These are phyloP conservation scores for Platyrinchus mystaceus DNA, from an alignment of 2,797 vertebrate species.

Conservation along the genomic window DNA sequence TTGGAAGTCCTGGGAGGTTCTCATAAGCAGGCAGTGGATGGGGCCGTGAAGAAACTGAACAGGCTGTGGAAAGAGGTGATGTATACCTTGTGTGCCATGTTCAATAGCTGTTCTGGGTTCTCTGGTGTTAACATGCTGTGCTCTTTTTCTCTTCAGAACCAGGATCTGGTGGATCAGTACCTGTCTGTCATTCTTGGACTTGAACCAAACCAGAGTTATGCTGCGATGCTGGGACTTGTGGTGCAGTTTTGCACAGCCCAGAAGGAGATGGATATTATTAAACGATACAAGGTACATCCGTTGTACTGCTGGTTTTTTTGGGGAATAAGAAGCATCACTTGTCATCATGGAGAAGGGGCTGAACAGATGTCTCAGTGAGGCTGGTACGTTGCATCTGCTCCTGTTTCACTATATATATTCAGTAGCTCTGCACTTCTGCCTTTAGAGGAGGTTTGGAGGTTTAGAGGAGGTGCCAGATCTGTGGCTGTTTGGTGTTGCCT, in stretches of 20 bases:
- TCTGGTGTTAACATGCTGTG: neutral
- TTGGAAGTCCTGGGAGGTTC: slow-evolving; percentile 92
- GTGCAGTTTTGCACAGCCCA: slow-evolving; percentile 88
- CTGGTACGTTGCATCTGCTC: neutral
- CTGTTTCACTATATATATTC: neutral
- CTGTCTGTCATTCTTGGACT: slow-evolving; percentile 85
- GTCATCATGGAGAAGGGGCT: neutral
- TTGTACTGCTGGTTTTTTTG: neutral
- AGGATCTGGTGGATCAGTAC: slow-evolving; percentile 88
- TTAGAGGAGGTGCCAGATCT: neutral
- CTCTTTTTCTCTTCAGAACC: slow-evolving; percentile 75
- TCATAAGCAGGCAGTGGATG: slow-evolving; percentile 82
- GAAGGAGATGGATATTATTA: slow-evolving; percentile 85
- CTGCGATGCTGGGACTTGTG: slow-evolving; percentile 86
- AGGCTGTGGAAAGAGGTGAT: slow-evolving; percentile 89
- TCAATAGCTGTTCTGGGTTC: neutral
- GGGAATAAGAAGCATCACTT: neutral
- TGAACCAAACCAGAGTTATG: slow-evolving; percentile 84
- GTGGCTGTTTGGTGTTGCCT: neutral
- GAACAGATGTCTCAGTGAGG: neutral
- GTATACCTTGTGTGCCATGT: neutral
- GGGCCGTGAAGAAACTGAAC: slow-evolving; percentile 86
- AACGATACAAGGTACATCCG: slow-evolving; percentile 84
- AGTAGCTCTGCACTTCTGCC: neutral
- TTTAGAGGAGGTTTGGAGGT: too few relatives aligned